Percentiles rank a stretch among this genome's conserved stretches.
Conservation (phyloP, 2,888 invertebrate species). For the Phyllotreta striolata region DNA sequence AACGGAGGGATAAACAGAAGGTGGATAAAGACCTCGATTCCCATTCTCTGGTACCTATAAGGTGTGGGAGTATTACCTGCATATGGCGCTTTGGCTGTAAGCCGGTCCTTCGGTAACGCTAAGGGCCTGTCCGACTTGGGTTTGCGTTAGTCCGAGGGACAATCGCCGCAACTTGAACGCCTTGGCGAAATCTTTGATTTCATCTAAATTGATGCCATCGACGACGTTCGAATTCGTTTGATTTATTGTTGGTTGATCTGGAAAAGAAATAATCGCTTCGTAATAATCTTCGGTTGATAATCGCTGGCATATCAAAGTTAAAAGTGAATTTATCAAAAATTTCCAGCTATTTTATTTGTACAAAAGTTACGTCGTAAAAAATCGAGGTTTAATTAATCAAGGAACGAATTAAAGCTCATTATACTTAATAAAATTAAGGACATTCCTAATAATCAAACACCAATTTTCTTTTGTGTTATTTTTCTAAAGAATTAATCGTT, state of each 20-base stretch:
- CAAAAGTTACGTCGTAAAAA: background rate
- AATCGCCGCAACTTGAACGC: constrained; percentile 93
- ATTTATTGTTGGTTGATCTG: constrained; percentile 92
- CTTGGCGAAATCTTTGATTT: constrained; percentile 98
- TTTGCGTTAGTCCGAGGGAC: constrained; percentile 93
- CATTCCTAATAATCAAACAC: constrained; percentile 54
- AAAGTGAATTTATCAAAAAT: no score
- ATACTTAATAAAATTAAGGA: constrained; percentile 57
- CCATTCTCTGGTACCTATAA: no score
- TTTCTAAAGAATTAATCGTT: constrained; percentile 48
- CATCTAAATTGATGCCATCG: constrained; percentile 96
- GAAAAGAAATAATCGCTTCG: constrained; percentile 45
- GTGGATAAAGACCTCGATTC: no score
- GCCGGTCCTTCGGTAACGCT: constrained; percentile 97
- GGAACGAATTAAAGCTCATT: constrained; percentile 15
- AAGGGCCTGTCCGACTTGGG: constrained; percentile 96
- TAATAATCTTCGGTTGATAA: no score
- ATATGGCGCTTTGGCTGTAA: constrained; percentile 98
- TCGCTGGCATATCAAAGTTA: no score
- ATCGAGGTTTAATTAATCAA: constrained; percentile 3
- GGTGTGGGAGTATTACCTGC: constrained; percentile 75
- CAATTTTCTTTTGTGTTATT: constrained; percentile 48
- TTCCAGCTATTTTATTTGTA: background rate
- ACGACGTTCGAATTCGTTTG: constrained; percentile 94
- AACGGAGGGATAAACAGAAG: background rate